Evolutionary conservation across 53 echinoderm and acorn worm genomes (phyloP).

Genomic region (Luidia sarsii): DNA sequence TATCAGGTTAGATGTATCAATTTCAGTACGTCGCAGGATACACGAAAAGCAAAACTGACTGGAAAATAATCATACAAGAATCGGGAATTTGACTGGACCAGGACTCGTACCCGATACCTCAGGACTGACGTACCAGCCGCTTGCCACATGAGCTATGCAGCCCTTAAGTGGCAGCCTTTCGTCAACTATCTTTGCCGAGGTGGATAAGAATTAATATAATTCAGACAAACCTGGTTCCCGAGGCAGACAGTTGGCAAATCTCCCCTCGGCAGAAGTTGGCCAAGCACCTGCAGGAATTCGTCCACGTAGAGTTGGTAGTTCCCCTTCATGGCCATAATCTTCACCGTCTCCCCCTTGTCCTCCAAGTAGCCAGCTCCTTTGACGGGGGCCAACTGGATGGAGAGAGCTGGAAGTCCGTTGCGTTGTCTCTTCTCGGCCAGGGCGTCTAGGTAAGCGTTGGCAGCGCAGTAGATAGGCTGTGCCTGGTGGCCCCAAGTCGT

Average conservation of each 20-base stretch:
- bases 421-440: constrained; percentile 62
- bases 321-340: constrained; percentile 53
- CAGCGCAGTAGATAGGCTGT: constrained; percentile 67
- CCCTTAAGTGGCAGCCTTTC: too few species aligned
- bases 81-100: too few species aligned
- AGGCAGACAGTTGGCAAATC: constrained; percentile 75
- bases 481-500: constrained; percentile 81
- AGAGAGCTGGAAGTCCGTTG: constrained; percentile 70
- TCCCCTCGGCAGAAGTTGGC: too few species aligned
- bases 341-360: constrained; percentile 51
- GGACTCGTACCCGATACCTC: too few species aligned
- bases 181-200: too few species aligned
- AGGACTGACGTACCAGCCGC: too few species aligned
- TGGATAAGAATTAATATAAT: neutral
- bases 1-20: too few species aligned
- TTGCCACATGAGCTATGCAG: too few species aligned
- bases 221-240: constrained; percentile 71
- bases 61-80: too few species aligned
- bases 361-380: constrained; percentile 61
- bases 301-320: constrained; percentile 76
- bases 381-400: constrained; percentile 69
- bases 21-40: too few species aligned
- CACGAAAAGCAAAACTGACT: too few species aligned
- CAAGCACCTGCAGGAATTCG: constrained; percentile 70
- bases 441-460: constrained; percentile 70